Evolutionary conservation across 2,797 vertebrate species (phyloP).

Genomic region (Enteromius unitaeniatus): DNA sequence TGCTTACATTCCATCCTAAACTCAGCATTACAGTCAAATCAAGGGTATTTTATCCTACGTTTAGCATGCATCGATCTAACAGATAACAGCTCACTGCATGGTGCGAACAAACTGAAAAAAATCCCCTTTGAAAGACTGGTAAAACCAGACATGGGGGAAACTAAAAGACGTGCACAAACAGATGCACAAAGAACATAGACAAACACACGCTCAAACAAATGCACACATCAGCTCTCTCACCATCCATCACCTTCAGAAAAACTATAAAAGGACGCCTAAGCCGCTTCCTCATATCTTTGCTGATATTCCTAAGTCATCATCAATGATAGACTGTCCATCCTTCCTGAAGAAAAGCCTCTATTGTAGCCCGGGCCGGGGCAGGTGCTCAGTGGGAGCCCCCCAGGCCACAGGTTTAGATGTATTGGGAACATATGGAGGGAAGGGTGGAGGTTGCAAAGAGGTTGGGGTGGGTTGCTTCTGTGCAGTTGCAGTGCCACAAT

Average conservation of each 20-base stretch:
- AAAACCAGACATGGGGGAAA: constrained; percentile 59
- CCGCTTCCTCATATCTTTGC: constrained; percentile 22
- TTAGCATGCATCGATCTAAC: constrained; percentile 37
- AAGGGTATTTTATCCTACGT: constrained; percentile 52
- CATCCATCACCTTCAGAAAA: constrained; percentile 36
- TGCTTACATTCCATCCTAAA: constrained; percentile 59
- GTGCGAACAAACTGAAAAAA: constrained; percentile 47
- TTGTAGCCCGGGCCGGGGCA: constrained; percentile 57
- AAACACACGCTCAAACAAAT: constrained; percentile 10
- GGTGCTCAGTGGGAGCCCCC: constrained; percentile 66
- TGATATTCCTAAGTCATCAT: constrained; percentile 34
- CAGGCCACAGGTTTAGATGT: constrained; percentile 79
- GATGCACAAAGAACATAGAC: constrained; percentile 44
- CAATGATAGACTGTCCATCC: constrained; percentile 45
- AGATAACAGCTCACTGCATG: constrained; percentile 52
- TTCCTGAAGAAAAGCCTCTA: constrained; percentile 53
- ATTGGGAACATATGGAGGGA: constrained; percentile 83
- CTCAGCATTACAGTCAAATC: constrained; percentile 53
- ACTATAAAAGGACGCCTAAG: neutral
- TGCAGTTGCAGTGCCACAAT: constrained; percentile 53
- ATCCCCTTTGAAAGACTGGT: constrained; percentile 57
- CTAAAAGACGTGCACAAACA: constrained; percentile 44
- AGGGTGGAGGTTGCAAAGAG: constrained; percentile 59
- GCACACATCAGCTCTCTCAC: constrained; percentile 11
- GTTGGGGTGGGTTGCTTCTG: constrained; percentile 51